Evolutionary conservation across 2,797 vertebrate genomes (phyloP), one percentile per base, ranked within the genome.

Genomic region (Macropodus opercularis): DNA sequence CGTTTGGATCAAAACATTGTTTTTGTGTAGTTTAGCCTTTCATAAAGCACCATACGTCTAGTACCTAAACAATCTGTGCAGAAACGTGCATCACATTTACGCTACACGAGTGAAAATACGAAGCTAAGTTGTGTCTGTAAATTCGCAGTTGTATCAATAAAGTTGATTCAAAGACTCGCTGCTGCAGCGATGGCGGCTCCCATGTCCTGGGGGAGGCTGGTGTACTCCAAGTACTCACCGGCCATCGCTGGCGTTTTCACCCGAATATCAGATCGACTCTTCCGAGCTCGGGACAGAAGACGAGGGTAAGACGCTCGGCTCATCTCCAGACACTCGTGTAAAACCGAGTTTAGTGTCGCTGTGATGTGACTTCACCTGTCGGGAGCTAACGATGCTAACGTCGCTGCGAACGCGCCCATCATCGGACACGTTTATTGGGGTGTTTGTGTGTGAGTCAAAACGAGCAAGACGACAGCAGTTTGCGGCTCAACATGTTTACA

Each of bases 121-220:
- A 14, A n/a, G 6, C 5, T n/a, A 15, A 13, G 2, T 22, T 1
- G 11, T 76, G 49, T 77, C 14, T 61, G 58, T 80, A 0, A 50
- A 26, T 18, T 8, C 2, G 0, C 0, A 0, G 5, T 0, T 2
- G 22, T 87, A 69, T 85, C 55, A 5, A 92, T 93, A 92, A 92
- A 92, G 92, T 86, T 91, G 18, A 17, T 89, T 86, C 79, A 87
- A 87, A 84, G 7, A 18, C 2, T 5, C 51, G 1, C 13, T 13
- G 54, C 52, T 26, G 56, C 79, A 88, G 63, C 78, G 75, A 94
- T 94, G 92, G 93, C 91, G 85, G 92, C 92, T 53, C 85, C 91
- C 90, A 85, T 91, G 91, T 86, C 83, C 15, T 93, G 92, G 91
- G 90, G 89, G 83, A 91, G 90, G 86, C 77, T 93, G 39, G 58